phyloP scores from a whole-genome alignment of 2,888 invertebrate genomes.

The Drosophila infuscata region DNA sequence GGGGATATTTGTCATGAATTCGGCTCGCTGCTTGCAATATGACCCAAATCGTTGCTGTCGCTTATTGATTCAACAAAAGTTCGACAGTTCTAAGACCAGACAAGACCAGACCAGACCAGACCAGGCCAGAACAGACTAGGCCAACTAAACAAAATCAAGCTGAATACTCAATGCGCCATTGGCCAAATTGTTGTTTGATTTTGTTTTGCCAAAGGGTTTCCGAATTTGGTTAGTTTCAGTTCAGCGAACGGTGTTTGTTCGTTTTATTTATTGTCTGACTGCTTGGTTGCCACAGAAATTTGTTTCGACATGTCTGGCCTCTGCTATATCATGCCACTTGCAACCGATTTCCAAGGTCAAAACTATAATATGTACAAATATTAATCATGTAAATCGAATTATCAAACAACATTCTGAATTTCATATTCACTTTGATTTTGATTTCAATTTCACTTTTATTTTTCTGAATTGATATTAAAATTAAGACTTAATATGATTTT shows the following conservation, averaged over 20 bases:
- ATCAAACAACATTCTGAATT: constrained; percentile 1
- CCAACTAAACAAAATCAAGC: constrained; percentile 5
- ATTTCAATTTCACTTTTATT: background rate
- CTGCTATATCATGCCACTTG: constrained; percentile 20
- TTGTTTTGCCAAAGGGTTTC: constrained; percentile 68
- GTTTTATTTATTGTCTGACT: background rate
- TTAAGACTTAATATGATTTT: background rate
- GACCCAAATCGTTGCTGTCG: constrained; percentile 83
- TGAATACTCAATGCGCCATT: constrained; percentile 48
- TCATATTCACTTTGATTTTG: background rate
- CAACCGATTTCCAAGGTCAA: constrained; percentile 56
- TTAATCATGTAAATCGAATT: constrained; percentile 23
- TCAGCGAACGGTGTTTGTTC: constrained; percentile 2
- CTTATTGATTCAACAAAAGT: constrained; percentile 85
- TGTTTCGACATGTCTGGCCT: constrained; percentile 32
- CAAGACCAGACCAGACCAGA: constrained; percentile 23
- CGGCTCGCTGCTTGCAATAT: constrained; percentile 81
- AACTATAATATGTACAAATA: constrained; percentile 26
- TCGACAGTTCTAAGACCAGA: constrained; percentile 68
- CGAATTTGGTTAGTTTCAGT: constrained; percentile 22
- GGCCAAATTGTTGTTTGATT: constrained; percentile 72
- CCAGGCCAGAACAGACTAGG: constrained; percentile 25
- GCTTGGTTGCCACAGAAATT: constrained; percentile 36
- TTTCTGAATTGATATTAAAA: background rate
- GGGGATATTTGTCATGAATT: constrained; percentile 82